Evolutionary conservation across 2,888 invertebrate species (phyloP).

Genomic region (Nineta flava): DNA sequence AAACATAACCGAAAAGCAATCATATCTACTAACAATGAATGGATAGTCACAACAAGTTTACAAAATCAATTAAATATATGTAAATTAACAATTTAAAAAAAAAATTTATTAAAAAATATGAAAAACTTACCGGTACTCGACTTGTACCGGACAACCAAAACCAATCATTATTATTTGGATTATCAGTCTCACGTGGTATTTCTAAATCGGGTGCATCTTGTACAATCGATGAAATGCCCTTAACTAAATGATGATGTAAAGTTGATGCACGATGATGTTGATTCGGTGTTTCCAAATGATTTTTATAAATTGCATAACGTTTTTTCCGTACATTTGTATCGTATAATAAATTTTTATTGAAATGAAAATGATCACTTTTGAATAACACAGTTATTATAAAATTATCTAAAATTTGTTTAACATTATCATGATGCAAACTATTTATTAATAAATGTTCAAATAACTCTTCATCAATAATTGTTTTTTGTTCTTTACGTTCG

Average conservation of each 20-base stretch:
- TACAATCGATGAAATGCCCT: not conserved
- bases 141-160: conserved; percentile 1
- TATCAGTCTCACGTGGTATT: not conserved
- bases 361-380: not conserved
- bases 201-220: not conserved
- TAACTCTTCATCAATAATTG: not conserved
- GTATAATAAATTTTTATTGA: too few species aligned
- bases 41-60: too few species aligned
- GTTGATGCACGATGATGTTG: not conserved
- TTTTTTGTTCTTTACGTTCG: not conserved
- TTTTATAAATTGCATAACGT: not conserved
- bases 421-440: not conserved
- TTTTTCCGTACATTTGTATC: not conserved
- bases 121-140: conserved; percentile 1
- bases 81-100: too few species aligned
- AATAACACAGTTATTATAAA: not conserved
- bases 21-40: too few species aligned
- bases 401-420: not conserved
- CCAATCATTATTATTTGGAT: not conserved
- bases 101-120: not conserved
- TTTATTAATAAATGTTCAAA: not conserved
- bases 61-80: too few species aligned
- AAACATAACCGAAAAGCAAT: too few species aligned
- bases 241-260: not conserved
- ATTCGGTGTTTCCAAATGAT: not conserved